Evolutionary conservation across 1,140 invertebrate species (phyloP).

Genomic region (Neodiprion lecontei): DNA sequence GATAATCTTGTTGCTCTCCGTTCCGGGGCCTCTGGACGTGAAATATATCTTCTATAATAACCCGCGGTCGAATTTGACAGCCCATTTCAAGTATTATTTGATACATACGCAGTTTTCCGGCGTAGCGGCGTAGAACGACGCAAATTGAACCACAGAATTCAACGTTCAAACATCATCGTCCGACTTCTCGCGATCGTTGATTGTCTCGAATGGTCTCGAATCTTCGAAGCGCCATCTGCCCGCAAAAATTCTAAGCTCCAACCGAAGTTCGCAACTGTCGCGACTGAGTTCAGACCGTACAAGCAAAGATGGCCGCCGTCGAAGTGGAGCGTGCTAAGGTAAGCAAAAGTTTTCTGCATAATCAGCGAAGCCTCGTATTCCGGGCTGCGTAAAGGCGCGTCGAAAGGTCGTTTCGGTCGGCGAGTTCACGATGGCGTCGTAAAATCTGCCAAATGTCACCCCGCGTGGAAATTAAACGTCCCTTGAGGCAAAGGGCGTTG

Average conservation of each 20-base stretch:
- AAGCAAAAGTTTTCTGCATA: conserved; percentile 34
- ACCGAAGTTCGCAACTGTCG: background rate
- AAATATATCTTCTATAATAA: no score
- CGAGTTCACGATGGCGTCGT: background rate
- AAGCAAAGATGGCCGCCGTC: conserved; percentile 55
- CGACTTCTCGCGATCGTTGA: no score
- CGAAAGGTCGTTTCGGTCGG: background rate
- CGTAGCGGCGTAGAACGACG: no score
- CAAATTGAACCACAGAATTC: no score
- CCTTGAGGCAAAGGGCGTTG: conserved; percentile 47
- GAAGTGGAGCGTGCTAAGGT: conserved; percentile 59
- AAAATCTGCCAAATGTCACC: background rate
- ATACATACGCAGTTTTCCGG: no score
- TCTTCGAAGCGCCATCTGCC: background rate
- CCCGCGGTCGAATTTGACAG: no score
- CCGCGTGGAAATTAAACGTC: background rate
- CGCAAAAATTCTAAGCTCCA: no score
- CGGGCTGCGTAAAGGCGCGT: background rate
- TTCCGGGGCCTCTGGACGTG: no score
- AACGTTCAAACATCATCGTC: no score
- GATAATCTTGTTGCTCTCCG: no score
- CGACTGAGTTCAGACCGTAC: background rate
- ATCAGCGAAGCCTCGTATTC: background rate
- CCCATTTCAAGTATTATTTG: no score
- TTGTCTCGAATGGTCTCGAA: background rate